Percentiles rank a stretch among this genome's conserved stretches.
These are phyloP conservation scores for Leptodirus hochenwartii DNA, from an alignment of 2,888 invertebrate species.

Conservation along the genomic window DNA sequence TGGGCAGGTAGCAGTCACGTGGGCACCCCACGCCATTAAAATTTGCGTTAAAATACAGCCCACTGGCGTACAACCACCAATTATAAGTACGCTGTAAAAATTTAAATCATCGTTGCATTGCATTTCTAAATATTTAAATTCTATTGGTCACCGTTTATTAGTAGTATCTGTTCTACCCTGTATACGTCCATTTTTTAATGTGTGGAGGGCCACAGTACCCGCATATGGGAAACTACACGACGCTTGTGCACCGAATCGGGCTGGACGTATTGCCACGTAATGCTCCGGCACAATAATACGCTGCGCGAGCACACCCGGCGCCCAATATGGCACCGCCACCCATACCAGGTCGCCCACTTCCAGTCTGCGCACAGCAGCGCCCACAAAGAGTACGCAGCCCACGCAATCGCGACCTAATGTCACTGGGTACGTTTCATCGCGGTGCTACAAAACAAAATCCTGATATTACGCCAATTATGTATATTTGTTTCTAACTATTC, in stretches of 20 bases:
- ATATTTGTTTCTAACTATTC: conserved; percentile 2
- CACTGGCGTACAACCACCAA: conserved; percentile 36
- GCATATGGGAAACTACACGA: conserved; percentile 41
- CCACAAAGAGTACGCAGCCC: conserved; percentile 40
- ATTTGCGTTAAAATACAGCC: conserved; percentile 40
- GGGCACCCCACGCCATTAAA: conserved; percentile 35
- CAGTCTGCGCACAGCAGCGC: conserved; percentile 35
- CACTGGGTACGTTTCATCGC: conserved; percentile 31
- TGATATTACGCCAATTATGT: conserved; percentile 1
- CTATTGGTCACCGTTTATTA: conserved; percentile 29
- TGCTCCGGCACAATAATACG: conserved; percentile 33
- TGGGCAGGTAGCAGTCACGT: conserved; percentile 33
- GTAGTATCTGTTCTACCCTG: conserved; percentile 29
- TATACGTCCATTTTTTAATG: conserved; percentile 29
- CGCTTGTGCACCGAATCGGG: conserved; percentile 36
- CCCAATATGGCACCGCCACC: conserved; percentile 37
- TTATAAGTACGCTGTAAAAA: conserved; percentile 31
- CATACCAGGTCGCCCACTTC: conserved; percentile 45
- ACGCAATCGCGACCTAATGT: conserved; percentile 42
- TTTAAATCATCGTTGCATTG: conserved; percentile 3
- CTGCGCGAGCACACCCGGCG: conserved; percentile 36
- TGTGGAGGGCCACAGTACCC: conserved; percentile 35
- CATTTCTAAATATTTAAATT: conserved; percentile 2
- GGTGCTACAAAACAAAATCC: conserved; percentile 18
- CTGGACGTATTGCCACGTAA: conserved; percentile 34